Evolutionary conservation across 2,113 vertebrate species (phyloP).

Genomic region (Chlamydotis undulata): DNA sequence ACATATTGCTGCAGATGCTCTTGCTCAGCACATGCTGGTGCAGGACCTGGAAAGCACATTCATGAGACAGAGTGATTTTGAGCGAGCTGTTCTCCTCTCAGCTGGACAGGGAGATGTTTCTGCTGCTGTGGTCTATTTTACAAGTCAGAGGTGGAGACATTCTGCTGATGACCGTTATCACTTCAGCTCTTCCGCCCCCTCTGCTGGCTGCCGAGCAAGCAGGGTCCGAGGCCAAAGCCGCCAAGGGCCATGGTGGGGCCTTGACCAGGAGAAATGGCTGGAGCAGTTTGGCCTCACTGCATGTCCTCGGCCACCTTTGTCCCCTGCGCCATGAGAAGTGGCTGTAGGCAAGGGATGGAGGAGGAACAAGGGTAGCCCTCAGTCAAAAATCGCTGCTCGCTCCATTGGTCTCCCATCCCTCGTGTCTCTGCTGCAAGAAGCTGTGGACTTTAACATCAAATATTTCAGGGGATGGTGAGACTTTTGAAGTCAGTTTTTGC

Average conservation of each 20-base stretch:
- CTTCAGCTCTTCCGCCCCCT: background rate
- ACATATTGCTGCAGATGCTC: background rate
- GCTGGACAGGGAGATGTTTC: background rate
- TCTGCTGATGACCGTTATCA: fast-evolving
- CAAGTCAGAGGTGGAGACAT: background rate
- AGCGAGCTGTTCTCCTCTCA: background rate
- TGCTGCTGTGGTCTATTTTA: background rate
- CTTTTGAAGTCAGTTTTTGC: background rate
- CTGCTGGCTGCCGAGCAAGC: background rate
- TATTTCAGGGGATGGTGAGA: background rate
- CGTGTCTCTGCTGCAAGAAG: background rate
- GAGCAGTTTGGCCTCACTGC: background rate
- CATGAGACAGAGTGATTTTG: background rate
- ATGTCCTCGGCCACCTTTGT: fast-evolving
- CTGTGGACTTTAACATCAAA: background rate
- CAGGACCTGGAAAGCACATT: background rate
- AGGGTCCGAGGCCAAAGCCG: background rate
- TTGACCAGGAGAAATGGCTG: background rate
- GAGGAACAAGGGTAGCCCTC: too few species aligned
- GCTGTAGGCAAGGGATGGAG: background rate
- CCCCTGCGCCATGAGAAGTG: background rate
- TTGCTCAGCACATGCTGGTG: fast-evolving
- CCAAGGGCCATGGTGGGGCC: fast-evolving
- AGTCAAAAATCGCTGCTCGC: fast-evolving
- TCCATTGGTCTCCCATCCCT: background rate